Evolutionary conservation across 2,888 invertebrate genomes (phyloP).

Genomic region (Stenolophus ochropezus): DNA sequence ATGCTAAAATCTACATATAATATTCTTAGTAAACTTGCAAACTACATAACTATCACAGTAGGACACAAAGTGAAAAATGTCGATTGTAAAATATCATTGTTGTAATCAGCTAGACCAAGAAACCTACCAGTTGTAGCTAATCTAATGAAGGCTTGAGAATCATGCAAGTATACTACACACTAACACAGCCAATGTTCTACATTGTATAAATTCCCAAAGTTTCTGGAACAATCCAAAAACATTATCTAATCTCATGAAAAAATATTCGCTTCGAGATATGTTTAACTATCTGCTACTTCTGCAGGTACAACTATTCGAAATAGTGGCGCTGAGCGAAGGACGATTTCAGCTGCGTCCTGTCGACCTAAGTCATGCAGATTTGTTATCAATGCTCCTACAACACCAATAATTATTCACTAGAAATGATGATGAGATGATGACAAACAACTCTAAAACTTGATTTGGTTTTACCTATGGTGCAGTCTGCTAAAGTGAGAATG

Average conservation of each 20-base stretch:
- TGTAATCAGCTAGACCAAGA: slow-evolving; percentile 10
- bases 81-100: slow-evolving; percentile 12
- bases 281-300: slow-evolving; percentile 57
- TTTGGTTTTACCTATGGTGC: slow-evolving; percentile 70
- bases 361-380: slow-evolving; percentile 78
- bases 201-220: slow-evolving; percentile 44
- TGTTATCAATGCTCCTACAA: slow-evolving; percentile 74
- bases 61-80: slow-evolving; percentile 46
- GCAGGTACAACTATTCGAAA: slow-evolving; percentile 64
- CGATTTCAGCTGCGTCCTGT: slow-evolving; percentile 77
- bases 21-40: slow-evolving; percentile 39
- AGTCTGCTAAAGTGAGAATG: slow-evolving; percentile 70
- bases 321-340: slow-evolving; percentile 76
- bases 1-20: slow-evolving; percentile 17
- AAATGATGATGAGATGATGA: neutral
- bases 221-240: slow-evolving; percentile 12
- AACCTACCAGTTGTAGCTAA: slow-evolving; percentile 20
- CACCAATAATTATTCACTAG: slow-evolving; percentile 58
- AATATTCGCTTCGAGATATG: slow-evolving; percentile 37
- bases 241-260: slow-evolving; percentile 36
- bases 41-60: slow-evolving; percentile 52
- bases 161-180: slow-evolving; percentile 49
- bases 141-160: slow-evolving; percentile 45
- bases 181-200: slow-evolving; percentile 56
- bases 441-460: neutral